phyloP scores from a whole-genome alignment of 2,797 vertebrate species.

The Leptatherina wallacei region DNA sequence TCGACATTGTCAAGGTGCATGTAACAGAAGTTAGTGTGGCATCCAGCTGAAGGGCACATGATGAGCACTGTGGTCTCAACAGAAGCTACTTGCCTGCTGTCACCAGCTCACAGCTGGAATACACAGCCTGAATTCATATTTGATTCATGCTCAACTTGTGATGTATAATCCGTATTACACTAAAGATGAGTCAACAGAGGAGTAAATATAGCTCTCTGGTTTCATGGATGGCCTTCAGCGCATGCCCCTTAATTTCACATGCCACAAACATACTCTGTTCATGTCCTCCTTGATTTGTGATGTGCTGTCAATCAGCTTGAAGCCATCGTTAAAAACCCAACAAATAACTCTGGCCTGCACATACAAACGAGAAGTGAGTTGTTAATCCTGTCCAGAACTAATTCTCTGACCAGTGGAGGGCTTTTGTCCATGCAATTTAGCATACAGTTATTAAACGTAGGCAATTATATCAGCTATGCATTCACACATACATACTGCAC shows the following conservation, averaged over 20 bases:
- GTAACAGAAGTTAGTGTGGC: conserved; percentile 16
- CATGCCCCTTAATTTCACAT: conserved; percentile 27
- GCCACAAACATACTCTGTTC: conserved; percentile 9
- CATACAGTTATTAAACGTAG: conserved; percentile 24
- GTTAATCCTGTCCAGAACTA: conserved; percentile 59
- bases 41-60: conserved; percentile 48
- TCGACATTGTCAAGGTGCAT: conserved; percentile 11
- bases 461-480: conserved; percentile 28
- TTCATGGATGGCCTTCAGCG: conserved; percentile 8
- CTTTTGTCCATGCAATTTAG: conserved; percentile 42
- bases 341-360: conserved; percentile 26
- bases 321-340: conserved; percentile 10
- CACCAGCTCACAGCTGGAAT: conserved; percentile 57
- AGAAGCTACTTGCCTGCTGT: conserved; percentile 44
- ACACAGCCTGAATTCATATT: conserved; percentile 44
- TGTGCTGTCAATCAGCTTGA: conserved; percentile 14
- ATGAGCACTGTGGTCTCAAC: conserved; percentile 40
- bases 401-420: conserved; percentile 51
- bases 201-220: conserved; percentile 53
- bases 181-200: conserved; percentile 56
- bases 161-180: conserved; percentile 52
- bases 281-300: conserved; percentile 27
- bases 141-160: conserved; percentile 55
- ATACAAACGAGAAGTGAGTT: conserved; percentile 26
- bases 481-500: conserved; percentile 13